These are phyloP conservation scores for Hippocampus barbouri DNA, from an alignment of 2,113 vertebrate species.

Conservation along the genomic window DNA sequence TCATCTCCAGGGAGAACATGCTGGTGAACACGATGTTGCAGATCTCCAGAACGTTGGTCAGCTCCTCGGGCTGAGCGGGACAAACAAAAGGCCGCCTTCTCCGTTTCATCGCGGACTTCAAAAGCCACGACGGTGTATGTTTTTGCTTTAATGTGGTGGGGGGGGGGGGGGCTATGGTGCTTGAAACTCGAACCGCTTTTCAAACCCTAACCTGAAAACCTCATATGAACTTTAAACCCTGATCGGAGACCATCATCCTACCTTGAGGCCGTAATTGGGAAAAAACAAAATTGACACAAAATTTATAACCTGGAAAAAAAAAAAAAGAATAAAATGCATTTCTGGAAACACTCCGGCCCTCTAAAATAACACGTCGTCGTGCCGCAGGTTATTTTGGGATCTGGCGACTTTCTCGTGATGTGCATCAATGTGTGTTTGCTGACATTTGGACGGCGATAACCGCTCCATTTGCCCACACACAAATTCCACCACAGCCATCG, in stretches of 20 bases:
- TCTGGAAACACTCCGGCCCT: neutral
- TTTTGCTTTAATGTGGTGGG: no score
- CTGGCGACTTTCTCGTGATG: neutral
- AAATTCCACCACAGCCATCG: constrained; percentile 12
- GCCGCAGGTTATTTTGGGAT: neutral
- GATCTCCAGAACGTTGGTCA: constrained; percentile 96
- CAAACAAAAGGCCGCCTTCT: neutral
- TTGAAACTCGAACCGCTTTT: neutral
- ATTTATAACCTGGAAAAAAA: neutral
- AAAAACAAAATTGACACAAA: no score
- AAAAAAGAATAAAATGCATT: neutral
- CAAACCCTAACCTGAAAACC: neutral
- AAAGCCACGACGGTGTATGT: no score
- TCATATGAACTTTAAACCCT: neutral
- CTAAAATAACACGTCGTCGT: neutral
- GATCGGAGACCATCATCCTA: neutral
- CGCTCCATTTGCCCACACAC: constrained; percentile 10
- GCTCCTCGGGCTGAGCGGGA: constrained; percentile 82
- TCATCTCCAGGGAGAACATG: constrained; percentile 98
- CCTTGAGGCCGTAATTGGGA: neutral
- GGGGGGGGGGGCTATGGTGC: no score
- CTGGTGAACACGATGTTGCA: constrained; percentile 98
- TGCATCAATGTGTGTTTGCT: constrained; percentile 3
- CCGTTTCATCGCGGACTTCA: neutral
- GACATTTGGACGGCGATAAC: neutral